phyloP scores from a whole-genome alignment of 2,797 vertebrate species.

The Sciurus carolinensis region DNA sequence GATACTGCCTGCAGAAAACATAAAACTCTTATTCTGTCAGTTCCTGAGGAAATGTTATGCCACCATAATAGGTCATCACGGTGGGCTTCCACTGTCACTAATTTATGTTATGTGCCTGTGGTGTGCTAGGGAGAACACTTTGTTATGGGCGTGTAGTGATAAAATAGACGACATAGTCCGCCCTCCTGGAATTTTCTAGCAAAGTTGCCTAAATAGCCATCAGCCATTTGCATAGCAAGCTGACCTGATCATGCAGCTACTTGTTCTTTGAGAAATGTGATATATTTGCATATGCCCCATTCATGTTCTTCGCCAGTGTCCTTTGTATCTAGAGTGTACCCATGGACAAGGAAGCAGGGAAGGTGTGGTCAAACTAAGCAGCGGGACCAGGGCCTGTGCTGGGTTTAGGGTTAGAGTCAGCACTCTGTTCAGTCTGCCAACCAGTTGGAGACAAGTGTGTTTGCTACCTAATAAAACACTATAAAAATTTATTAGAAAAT shows the following conservation, averaged over 20 bases:
- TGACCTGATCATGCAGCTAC: background rate
- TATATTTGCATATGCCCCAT: background rate
- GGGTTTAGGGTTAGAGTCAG: no score
- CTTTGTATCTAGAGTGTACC: background rate
- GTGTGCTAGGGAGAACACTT: background rate
- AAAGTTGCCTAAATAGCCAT: background rate
- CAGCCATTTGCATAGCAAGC: background rate
- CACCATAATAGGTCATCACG: background rate
- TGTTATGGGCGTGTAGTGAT: background rate
- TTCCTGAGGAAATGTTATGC: background rate
- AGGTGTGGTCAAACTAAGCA: background rate
- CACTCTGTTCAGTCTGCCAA: background rate
- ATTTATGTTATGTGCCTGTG: background rate
- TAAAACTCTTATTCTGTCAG: background rate
- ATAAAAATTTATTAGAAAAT: background rate
- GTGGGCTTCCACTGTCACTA: background rate
- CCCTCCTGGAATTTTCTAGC: constrained; percentile 1
- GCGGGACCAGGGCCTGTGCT: no score
- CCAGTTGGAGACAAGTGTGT: background rate
- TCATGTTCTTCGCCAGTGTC: background rate
- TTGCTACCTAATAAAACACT: background rate
- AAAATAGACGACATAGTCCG: background rate
- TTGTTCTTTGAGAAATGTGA: background rate
- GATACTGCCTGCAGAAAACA: background rate
- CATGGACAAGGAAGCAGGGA: background rate